Evolutionary conservation across 2,888 invertebrate species (phyloP).

Genomic region (Ganaspis brasiliensis): DNA sequence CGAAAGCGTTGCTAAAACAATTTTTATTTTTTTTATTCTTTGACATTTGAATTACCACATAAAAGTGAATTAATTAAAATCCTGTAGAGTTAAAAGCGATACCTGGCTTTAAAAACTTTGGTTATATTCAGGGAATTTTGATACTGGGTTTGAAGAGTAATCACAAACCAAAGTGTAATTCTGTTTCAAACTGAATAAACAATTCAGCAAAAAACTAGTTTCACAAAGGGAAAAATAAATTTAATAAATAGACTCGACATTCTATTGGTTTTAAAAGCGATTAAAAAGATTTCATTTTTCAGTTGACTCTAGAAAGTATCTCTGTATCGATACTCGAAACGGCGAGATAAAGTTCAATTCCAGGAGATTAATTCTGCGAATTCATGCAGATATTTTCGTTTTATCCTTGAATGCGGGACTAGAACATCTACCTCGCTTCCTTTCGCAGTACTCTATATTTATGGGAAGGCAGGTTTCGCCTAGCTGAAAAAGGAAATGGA

Average conservation of each 20-base stretch:
- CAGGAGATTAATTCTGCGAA: constrained; percentile 29
- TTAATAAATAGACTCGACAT: constrained; percentile 1
- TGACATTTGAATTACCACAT: background rate
- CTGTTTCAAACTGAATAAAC: constrained; percentile 20
- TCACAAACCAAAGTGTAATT: background rate
- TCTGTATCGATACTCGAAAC: constrained; percentile 8
- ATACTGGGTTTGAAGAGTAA: background rate
- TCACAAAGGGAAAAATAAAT: background rate
- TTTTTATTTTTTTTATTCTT: background rate
- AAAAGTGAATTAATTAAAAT: background rate
- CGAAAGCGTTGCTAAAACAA: too few relatives aligned
- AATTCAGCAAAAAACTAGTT: background rate
- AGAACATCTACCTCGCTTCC: background rate
- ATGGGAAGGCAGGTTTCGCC: constrained; percentile 5
- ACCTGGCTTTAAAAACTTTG: background rate
- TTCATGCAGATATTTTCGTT: constrained; percentile 38
- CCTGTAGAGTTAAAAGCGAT: background rate
- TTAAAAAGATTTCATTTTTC: constrained; percentile 32
- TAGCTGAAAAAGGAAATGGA: constrained; percentile 8
- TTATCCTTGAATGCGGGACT: constrained; percentile 33
- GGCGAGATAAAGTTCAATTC: constrained; percentile 7
- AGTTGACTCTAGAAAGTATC: constrained; percentile 11
- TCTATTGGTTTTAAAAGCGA: constrained; percentile 28
- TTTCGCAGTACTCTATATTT: background rate
- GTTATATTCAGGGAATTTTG: constrained; percentile 7